Evolutionary conservation across 2,888 invertebrate genomes (phyloP), one percentile per base, ranked within the genome.

Genomic region (Girardia tigrina): DNA sequence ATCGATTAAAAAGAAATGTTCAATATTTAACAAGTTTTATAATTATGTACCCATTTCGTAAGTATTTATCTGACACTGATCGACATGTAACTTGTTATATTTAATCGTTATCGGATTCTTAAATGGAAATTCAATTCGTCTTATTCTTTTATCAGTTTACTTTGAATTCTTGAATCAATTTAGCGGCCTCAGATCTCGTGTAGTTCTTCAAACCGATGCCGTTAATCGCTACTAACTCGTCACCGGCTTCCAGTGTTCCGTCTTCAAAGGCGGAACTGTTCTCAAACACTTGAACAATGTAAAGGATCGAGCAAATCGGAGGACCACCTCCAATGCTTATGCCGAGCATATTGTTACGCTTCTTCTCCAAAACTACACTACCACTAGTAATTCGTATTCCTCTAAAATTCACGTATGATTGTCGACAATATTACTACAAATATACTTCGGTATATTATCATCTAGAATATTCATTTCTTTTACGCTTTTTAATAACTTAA

Each of bases 11-110:
- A 8, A 8, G 23, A 6, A 56, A n/a, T 12, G 23, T 12, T 56
- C n/a, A 20, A 16, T 36, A 36, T 12, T 36, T 12, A 36, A 36
- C 36, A 36, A 12, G 8, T 36, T 8, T 36, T 36, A n/a, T n/a
- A n/a, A n/a, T n/a, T n/a, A n/a, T n/a, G 23, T 56, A 84, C 84
- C 79, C 70, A 98, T 95, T 82, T 99, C 98, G 72, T 98, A 85
- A 0, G 91, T 90, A 83, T 94, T 93, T 1, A 97, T 97, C 85
- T 97, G 94, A 78, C 90, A 90, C 0, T 92, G 92, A 85, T 97
- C 95, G 0, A 94, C 95, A 85, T 98, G 97, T 0, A 98, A 87
- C 84, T 98, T 97, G 85, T 98, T 98, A 84, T 94, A 97, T 82
- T 94, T 92, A 78, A 98, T 90, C 36, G 90, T 89, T 0, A 98